These are phyloP conservation scores for Dioctria rufipes DNA, from an alignment of 2,888 invertebrate genomes.

Conservation along the genomic window DNA sequence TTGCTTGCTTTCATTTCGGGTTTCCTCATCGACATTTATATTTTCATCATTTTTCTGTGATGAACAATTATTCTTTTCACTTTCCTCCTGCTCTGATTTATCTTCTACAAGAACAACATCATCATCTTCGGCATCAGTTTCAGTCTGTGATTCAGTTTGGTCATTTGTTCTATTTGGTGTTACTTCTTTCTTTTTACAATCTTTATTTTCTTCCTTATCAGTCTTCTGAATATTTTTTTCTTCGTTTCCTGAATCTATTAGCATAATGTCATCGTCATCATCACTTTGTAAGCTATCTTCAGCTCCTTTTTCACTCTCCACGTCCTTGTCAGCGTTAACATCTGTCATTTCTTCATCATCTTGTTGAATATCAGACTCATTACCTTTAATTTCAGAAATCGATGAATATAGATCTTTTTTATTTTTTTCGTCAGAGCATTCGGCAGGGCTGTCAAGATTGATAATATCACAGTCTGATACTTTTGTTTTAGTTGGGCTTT, in stretches of 20 bases:
- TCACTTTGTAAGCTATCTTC: conserved; percentile 16
- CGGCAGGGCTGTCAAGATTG: conserved; percentile 31
- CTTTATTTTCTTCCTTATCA: background rate
- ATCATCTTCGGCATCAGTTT: conserved; percentile 15
- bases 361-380: background rate
- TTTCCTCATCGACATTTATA: background rate
- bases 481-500: background rate
- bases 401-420: background rate
- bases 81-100: conserved; percentile 1
- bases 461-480: conserved; percentile 37
- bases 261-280: conserved; percentile 23
- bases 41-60: background rate
- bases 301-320: background rate
- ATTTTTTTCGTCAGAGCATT: background rate
- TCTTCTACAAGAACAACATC: conserved; percentile 30
- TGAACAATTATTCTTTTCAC: background rate
- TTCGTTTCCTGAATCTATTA: background rate
- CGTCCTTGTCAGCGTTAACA: background rate
- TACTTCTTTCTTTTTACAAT: background rate
- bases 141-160: background rate
- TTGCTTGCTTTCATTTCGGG: background rate
- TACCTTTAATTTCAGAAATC: conserved; percentile 1
- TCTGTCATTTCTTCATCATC: background rate
- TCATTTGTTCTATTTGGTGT: background rate
- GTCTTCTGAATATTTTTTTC: background rate